phyloP scores from a whole-genome alignment of 2,797 vertebrate genomes.

The Varecia variegata region DNA sequence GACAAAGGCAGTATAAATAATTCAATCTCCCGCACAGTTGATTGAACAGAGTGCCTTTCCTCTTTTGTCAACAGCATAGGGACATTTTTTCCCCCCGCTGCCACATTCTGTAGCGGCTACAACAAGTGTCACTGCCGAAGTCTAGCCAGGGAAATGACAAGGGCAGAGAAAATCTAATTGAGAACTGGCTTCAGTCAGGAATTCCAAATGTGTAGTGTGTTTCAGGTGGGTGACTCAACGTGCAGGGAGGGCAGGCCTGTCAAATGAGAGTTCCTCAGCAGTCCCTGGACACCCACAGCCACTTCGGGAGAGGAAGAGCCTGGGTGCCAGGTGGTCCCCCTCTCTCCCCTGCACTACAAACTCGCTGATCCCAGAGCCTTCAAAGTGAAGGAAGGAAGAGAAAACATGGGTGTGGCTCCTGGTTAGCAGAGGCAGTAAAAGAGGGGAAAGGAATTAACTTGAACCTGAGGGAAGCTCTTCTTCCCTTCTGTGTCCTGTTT shows the following conservation, averaged over 20 bases:
- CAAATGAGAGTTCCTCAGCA: background rate
- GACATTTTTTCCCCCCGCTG: background rate
- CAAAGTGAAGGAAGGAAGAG: background rate
- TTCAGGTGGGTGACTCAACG: too few relatives aligned
- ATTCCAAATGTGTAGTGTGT: background rate
- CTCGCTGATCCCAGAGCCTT: background rate
- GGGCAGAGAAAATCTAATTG: background rate
- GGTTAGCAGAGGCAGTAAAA: background rate
- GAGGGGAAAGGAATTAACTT: background rate
- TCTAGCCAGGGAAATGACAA: conserved; percentile 10
- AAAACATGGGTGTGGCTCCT: background rate
- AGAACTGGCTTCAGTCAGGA: background rate
- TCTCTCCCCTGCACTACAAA: background rate
- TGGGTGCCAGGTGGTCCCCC: too few relatives aligned
- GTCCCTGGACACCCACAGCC: background rate
- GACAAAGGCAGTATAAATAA: conserved; percentile 82
- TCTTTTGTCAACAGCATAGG: conserved; percentile 64
- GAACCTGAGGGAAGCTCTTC: background rate
- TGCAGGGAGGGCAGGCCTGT: background rate
- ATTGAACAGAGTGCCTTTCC: conserved; percentile 74
- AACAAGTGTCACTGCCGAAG: conserved; percentile 50
- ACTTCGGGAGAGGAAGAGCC: too few relatives aligned
- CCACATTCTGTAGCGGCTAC: background rate
- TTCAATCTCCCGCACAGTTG: conserved; percentile 80
- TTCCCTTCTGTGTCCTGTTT: background rate